Evolutionary conservation across 2,113 vertebrate species (phyloP).

Genomic region (Pavo muticus): DNA sequence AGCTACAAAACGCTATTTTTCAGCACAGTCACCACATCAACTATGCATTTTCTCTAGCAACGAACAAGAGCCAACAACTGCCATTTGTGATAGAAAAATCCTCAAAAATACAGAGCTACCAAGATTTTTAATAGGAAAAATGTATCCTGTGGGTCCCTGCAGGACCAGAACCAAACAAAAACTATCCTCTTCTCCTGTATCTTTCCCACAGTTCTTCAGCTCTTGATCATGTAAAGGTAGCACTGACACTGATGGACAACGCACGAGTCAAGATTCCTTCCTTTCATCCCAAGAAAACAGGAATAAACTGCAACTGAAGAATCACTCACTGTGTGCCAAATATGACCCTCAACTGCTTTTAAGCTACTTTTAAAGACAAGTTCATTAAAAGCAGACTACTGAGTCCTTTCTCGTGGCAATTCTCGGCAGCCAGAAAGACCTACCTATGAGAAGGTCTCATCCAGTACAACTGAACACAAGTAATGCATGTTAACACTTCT

Average conservation of each 20-base stretch:
- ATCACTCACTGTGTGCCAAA: not conserved
- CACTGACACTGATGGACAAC: not conserved
- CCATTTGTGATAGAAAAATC: not conserved
- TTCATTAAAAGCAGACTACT: not conserved
- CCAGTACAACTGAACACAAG: not conserved
- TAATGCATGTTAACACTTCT: fast-evolving
- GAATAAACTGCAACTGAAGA: not conserved
- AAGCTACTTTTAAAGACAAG: not conserved
- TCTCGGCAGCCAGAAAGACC: not conserved
- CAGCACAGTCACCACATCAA: no score
- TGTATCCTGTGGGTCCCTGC: not conserved
- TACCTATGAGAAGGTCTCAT: fast-evolving
- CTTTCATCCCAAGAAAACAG: not conserved
- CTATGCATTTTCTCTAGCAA: no score
- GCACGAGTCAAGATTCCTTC: not conserved
- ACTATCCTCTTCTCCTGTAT: not conserved
- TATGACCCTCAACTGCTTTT: not conserved
- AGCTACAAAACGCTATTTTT: no score
- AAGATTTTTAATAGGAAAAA: not conserved
- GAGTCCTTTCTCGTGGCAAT: not conserved
- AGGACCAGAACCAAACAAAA: fast-evolving
- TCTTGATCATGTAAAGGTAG: not conserved
- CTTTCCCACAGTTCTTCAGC: not conserved
- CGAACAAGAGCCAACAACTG: not conserved
- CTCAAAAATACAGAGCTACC: not conserved